Evolutionary conservation across 2,113 vertebrate genomes (phyloP).

Genomic region (Microcebus jonahi): DNA sequence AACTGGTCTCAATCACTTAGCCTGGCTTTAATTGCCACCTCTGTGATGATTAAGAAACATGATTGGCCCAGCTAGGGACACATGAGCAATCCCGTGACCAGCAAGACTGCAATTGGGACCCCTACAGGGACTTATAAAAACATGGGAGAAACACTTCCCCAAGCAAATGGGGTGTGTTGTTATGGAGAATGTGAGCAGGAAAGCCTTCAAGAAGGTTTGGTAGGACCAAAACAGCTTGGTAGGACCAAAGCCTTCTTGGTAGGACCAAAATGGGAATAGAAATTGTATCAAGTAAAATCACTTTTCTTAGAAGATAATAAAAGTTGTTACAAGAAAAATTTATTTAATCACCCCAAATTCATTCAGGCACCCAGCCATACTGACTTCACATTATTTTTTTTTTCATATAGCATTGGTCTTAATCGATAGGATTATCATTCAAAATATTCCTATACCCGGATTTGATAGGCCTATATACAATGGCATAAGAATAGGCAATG

Average conservation of each 20-base stretch:
- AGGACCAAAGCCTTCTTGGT: not conserved
- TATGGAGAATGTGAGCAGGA: not conserved
- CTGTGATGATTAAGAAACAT: not conserved
- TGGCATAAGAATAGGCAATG: not conserved
- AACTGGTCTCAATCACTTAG: not conserved
- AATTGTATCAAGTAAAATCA: not conserved
- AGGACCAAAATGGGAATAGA: too few species aligned
- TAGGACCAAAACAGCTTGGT: not conserved
- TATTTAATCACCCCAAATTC: not conserved
- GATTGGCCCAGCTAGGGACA: not conserved
- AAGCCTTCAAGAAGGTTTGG: not conserved
- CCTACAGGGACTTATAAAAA: not conserved
- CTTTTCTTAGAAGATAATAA: not conserved
- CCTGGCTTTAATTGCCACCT: not conserved
- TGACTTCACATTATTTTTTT: not conserved
- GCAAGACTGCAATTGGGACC: not conserved
- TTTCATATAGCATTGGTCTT: not conserved
- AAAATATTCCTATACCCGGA: not conserved
- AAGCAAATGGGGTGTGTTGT: not conserved
- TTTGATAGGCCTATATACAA: not conserved
- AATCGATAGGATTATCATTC: not conserved
- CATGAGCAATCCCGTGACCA: not conserved
- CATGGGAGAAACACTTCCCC: not conserved
- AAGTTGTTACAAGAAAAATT: not conserved
- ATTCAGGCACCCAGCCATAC: not conserved